Evolutionary conservation across 2,888 invertebrate genomes (phyloP).

Genomic region (Agrochola macilenta): DNA sequence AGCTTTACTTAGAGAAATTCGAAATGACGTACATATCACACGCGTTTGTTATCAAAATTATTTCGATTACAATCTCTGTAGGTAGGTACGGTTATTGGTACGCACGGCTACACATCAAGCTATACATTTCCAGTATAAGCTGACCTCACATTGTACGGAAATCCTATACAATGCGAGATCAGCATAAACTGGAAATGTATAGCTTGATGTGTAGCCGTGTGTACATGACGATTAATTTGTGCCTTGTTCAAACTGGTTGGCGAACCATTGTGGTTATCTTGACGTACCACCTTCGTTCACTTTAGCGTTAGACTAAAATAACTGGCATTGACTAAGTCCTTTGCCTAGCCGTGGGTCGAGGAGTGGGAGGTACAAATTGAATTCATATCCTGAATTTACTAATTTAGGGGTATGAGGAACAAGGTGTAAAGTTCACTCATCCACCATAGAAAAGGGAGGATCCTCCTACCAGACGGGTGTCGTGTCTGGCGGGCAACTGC

Average conservation of each 20-base stretch:
- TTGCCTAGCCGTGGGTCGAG: not conserved
- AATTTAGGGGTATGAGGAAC: no score
- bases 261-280: not conserved
- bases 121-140: no score
- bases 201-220: no score
- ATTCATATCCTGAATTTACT: not conserved
- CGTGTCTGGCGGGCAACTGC: no score
- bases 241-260: not conserved
- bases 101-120: no score
- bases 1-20: constrained; percentile 79
- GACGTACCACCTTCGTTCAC: no score
- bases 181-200: no score
- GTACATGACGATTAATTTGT: not conserved
- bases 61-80: constrained; percentile 41
- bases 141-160: no score
- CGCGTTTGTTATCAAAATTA: constrained; percentile 42
- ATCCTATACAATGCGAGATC: no score
- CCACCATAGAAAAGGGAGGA: no score
- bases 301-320: not conserved
- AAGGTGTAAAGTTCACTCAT: no score
- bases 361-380: not conserved
- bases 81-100: not conserved
- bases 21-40: constrained; percentile 64
- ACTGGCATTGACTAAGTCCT: not conserved
- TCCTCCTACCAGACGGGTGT: no score